phyloP scores from a whole-genome alignment of 2,797 vertebrate species.

The Botia almorhae region DNA sequence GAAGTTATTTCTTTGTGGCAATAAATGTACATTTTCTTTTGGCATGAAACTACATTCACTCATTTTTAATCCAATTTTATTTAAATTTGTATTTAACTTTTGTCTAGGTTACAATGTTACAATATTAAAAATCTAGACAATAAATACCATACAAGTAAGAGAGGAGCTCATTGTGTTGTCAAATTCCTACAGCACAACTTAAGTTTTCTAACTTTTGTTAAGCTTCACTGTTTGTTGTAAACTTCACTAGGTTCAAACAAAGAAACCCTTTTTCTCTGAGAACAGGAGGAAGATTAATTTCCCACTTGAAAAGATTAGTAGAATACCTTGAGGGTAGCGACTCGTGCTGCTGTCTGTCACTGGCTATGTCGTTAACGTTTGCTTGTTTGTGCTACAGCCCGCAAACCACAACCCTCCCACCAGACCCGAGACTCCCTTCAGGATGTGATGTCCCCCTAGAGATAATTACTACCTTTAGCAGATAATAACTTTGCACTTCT shows the following conservation, averaged over 20 bases:
- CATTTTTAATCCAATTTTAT: background rate
- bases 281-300: constrained; percentile 56
- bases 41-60: background rate
- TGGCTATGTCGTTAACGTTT: constrained; percentile 55
- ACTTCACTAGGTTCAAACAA: constrained; percentile 48
- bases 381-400: constrained; percentile 51
- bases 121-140: background rate
- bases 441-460: constrained; percentile 62
- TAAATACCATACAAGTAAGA: background rate
- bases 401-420: constrained; percentile 61
- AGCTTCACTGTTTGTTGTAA: constrained; percentile 47
- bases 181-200: constrained; percentile 19
- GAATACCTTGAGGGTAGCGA: constrained; percentile 64
- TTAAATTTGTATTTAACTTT: too few species aligned
- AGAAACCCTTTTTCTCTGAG: constrained; percentile 47
- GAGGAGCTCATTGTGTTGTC: constrained; percentile 23
- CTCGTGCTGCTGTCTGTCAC: constrained; percentile 55
- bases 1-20: background rate
- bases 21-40: background rate
- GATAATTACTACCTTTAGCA: constrained; percentile 63
- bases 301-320: constrained; percentile 56
- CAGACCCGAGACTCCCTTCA: constrained; percentile 59
- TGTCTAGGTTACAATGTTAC: too few species aligned
- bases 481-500: constrained; percentile 67
- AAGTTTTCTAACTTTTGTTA: constrained; percentile 21